Percentiles rank a stretch among this genome's conserved stretches.
phyloP scores from a whole-genome alignment of 1,140 invertebrate genomes.

The Diploscapter pachys region DNA sequence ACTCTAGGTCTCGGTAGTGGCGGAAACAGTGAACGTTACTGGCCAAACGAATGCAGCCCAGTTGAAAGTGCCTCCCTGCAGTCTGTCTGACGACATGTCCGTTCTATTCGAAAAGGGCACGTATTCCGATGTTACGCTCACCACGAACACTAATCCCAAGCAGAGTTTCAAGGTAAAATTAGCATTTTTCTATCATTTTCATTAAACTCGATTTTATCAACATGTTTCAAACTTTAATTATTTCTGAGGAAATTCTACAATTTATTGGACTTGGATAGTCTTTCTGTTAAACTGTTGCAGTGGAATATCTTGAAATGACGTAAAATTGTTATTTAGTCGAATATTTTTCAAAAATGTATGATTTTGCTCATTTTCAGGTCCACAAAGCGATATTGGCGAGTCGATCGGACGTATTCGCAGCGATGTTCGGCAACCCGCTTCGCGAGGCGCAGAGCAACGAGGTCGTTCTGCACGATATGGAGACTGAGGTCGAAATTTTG shows the following conservation, averaged over 20 bases:
- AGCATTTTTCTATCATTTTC: too few species aligned
- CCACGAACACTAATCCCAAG: background rate
- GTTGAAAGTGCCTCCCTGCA: constrained; percentile 37
- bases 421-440: constrained; percentile 99
- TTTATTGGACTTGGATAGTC: too few species aligned
- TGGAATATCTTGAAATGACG: background rate
- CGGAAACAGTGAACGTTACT: constrained; percentile 52
- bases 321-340: too few species aligned
- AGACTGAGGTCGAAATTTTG: constrained; percentile 81
- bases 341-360: background rate
- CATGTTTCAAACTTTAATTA: too few species aligned
- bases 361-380: constrained; percentile 71
- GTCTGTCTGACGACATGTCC: constrained; percentile 75
- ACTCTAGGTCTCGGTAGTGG: constrained; percentile 32
- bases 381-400: constrained; percentile 88
- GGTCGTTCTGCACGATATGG: constrained; percentile 93
- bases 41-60: constrained; percentile 62
- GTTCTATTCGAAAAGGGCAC: constrained; percentile 88
- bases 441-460: constrained; percentile 79
- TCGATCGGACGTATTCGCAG: constrained; percentile 90
- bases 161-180: background rate
- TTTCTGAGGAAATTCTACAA: too few species aligned
- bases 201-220: too few species aligned
- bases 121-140: constrained; percentile 89
- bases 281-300: too few species aligned